Conservation (phyloP, 2,888 invertebrate species). For the Sphaerophoria taeniata region DNA sequence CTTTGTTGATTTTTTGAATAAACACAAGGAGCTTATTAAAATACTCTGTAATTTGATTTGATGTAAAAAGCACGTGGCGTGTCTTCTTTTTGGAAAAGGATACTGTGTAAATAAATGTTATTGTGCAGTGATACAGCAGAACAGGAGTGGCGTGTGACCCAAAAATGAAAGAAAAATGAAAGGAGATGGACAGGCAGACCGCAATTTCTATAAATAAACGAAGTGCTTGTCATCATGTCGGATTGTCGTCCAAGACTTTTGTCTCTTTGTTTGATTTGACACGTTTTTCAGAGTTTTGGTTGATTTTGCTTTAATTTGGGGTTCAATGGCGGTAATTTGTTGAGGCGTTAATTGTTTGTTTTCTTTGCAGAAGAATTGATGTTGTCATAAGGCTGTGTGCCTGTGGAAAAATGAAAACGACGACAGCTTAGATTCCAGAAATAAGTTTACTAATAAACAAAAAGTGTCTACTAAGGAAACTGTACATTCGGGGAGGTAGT, state of each 20-base stretch:
- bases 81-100: slow-evolving; percentile 48
- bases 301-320: slow-evolving; percentile 61
- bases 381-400: too few relatives aligned
- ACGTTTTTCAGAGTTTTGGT: slow-evolving; percentile 27
- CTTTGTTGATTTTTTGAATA: slow-evolving; percentile 46
- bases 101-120: slow-evolving; percentile 64
- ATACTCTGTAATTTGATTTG: slow-evolving; percentile 68
- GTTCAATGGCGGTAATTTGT: slow-evolving; percentile 53
- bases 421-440: too few relatives aligned
- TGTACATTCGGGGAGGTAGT: too few relatives aligned
- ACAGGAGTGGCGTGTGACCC: slow-evolving; percentile 58
- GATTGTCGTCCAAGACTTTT: slow-evolving; percentile 1
- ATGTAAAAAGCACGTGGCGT: slow-evolving; percentile 69
- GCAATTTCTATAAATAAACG: slow-evolving; percentile 44
- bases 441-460: too few relatives aligned
- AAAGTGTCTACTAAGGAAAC: too few relatives aligned
- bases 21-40: slow-evolving; percentile 68
- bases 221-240: slow-evolving; percentile 39
- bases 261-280: slow-evolving; percentile 47
- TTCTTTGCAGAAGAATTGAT: background rate
- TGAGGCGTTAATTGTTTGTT: slow-evolving; percentile 20
- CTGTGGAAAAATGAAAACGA: too few relatives aligned
- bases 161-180: slow-evolving; percentile 35
- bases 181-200: slow-evolving; percentile 46
- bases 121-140: slow-evolving; percentile 22